Conservation (phyloP, 2,888 invertebrate genomes). For the Platerodrilus igneus region DNA sequence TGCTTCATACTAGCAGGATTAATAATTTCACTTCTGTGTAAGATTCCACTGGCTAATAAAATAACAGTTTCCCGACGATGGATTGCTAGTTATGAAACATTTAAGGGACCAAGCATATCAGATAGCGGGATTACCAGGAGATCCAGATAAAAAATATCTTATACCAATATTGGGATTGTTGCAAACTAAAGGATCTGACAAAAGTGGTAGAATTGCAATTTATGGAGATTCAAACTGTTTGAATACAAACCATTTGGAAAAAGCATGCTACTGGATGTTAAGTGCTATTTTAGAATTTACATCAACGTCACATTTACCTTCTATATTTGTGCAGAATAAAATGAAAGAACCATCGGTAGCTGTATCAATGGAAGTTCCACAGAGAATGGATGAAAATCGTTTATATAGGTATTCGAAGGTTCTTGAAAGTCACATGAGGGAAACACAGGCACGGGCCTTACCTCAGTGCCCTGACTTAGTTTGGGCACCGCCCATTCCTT, state of each 20-base stretch:
- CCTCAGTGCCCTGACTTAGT: constrained; percentile 63
- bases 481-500: constrained; percentile 61
- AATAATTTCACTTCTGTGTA: constrained; percentile 54
- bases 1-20: constrained; percentile 95
- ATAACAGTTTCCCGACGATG: constrained; percentile 79
- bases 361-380: constrained; percentile 55
- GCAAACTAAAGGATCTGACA: constrained; percentile 52
- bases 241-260: constrained; percentile 81
- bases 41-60: constrained; percentile 76
- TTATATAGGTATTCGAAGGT: constrained; percentile 78
- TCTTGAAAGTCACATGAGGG: constrained; percentile 61
- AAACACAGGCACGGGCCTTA: constrained; percentile 58
- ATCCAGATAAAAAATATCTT: constrained; percentile 48
- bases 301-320: constrained; percentile 72
- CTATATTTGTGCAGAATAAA: constrained; percentile 64
- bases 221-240: constrained; percentile 97
- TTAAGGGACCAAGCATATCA: constrained; percentile 77
- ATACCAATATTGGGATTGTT: constrained; percentile 70
- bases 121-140: constrained; percentile 52
- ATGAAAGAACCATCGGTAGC: constrained; percentile 35
- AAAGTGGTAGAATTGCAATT: constrained; percentile 75
- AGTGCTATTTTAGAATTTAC: constrained; percentile 87
- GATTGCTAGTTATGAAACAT: constrained; percentile 67
- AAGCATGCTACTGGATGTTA: constrained; percentile 89
- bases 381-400: constrained; percentile 73